Evolutionary conservation across 2,113 vertebrate species (phyloP), one percentile per base, ranked within the genome.

Genomic region (Arvicanthis niloticus): DNA sequence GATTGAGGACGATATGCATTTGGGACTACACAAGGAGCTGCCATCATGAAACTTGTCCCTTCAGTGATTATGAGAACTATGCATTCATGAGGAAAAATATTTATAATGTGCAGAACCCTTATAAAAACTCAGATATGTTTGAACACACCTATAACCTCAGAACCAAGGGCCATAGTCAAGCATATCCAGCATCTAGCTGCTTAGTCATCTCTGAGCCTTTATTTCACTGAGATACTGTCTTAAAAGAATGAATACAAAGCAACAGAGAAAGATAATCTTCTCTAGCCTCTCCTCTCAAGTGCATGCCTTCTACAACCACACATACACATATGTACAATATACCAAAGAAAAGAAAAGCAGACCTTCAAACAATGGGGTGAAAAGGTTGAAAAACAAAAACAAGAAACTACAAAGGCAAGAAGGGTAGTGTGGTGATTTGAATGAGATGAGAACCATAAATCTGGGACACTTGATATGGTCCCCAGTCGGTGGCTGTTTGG

Each of bases 1-100:
- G 65, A n/a, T 94, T 99, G 97, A 98, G 98, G 97, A 99, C 99
- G 98, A 99, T 91, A 99, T 99, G 22, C 99, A 99, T 82, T 99
- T 99, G 99, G 98, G 98, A 12, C 99, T 99, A 82, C 99, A 99
- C 98, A 99, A 99, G 96, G 99, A 99, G 95, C 99, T 99, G 89
- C 98, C 98, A 58, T 99, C 99, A 98, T 99, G 98, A 97, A 93
- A 37, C 40, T 68, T 93, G 13, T 12, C 67, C 84, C 67, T 91
- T 98, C 62, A 86, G 10, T 68, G 19, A 22, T 2, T 12, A 34
- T 85, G 37, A 29, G 1, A 42, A 29, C 56, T 67, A 45, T 34
- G 42, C 29, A 68, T 34, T 22, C 62, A 67, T 22, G 42, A 48
- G 29, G 5, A 37, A 45, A 45, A 65, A 22, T 31, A 48, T 17